These are phyloP conservation scores for Lates calcarifer DNA, from an alignment of 2,113 vertebrate species.

Conservation along the genomic window DNA sequence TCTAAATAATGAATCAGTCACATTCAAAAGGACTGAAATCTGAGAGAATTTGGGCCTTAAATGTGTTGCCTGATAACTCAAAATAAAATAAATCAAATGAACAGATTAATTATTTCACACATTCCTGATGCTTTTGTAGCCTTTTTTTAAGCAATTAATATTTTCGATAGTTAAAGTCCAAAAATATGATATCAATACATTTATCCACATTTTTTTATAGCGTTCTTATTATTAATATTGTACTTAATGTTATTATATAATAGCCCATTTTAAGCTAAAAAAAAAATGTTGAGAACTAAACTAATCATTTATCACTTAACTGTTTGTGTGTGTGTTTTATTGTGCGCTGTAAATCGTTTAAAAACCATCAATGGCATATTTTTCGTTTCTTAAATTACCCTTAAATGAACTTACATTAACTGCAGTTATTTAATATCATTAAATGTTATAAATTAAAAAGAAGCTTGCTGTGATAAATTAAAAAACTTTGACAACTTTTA, in stretches of 20 bases:
- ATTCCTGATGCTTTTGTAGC: not conserved
- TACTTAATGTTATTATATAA: not conserved
- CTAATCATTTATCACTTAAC: not conserved
- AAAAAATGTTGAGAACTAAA: constrained; percentile 1
- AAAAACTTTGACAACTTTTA: not conserved
- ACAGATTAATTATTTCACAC: not conserved
- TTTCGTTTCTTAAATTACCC: not conserved
- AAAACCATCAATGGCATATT: not conserved
- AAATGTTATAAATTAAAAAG: not conserved
- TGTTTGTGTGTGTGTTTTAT: not conserved
- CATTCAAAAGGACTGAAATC: constrained; percentile 6
- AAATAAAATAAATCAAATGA: not conserved
- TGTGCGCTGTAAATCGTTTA: not conserved
- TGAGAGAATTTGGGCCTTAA: not conserved
- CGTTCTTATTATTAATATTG: not conserved
- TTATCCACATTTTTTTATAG: not conserved
- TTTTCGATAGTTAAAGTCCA: not conserved
- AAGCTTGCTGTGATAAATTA: not conserved
- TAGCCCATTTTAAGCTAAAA: not conserved
- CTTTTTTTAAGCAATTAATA: not conserved
- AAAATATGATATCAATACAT: not conserved
- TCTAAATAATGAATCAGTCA: not conserved
- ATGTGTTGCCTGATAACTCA: not conserved
- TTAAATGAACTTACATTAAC: not conserved
- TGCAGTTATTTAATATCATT: not conserved